These are phyloP conservation scores for Syngnathus floridae DNA, from an alignment of 2,113 vertebrate species.

Conservation along the genomic window DNA sequence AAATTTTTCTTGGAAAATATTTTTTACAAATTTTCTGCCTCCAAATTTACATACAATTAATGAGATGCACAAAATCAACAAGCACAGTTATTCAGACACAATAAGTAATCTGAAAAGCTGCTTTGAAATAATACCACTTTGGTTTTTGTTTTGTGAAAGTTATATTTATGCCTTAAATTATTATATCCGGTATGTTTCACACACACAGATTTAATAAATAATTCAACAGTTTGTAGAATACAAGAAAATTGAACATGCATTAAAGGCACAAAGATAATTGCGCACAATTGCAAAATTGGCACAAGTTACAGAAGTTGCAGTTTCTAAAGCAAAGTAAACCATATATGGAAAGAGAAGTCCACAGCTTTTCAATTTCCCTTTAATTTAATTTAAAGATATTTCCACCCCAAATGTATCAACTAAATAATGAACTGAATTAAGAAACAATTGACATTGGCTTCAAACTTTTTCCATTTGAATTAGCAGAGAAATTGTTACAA, in stretches of 20 bases:
- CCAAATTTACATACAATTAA: background rate
- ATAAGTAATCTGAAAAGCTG: background rate
- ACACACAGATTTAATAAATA: background rate
- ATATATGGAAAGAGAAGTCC: background rate
- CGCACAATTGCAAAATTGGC: constrained; percentile 28
- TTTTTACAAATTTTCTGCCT: background rate
- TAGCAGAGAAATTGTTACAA: background rate
- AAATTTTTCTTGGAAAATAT: background rate
- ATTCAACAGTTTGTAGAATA: background rate
- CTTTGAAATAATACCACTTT: background rate
- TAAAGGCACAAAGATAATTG: constrained; percentile 25
- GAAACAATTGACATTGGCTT: constrained; percentile 7
- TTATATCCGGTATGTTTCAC: background rate
- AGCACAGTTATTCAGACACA: background rate
- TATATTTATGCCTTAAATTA: background rate
- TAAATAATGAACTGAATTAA: constrained; percentile 11
- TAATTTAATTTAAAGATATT: background rate
- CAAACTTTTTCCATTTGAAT: background rate
- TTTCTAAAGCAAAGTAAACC: constrained; percentile 26
- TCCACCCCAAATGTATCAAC: constrained; percentile 13
- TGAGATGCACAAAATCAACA: background rate
- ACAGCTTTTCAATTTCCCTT: background rate
- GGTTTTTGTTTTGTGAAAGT: background rate
- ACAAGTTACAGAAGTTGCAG: constrained; percentile 25
- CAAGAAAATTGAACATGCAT: background rate